Conservation (phyloP, 2,797 vertebrate genomes). For the Tragopan temminckii region DNA sequence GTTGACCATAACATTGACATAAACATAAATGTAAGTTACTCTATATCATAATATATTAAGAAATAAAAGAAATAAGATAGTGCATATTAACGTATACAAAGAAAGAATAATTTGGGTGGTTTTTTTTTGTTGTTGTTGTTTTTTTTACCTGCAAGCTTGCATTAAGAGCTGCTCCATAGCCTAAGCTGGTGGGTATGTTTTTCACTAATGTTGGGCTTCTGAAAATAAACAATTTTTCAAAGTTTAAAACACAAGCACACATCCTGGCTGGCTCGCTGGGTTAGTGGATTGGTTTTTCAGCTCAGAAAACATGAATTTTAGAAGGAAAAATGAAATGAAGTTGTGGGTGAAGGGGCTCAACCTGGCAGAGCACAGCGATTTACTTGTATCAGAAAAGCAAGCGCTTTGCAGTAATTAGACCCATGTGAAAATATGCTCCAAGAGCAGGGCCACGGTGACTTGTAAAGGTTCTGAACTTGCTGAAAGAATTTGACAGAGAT, state of each 20-base stretch:
- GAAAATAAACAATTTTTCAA: slow-evolving; percentile 76
- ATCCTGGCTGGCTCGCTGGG: background rate
- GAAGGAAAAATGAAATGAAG: slow-evolving; percentile 13
- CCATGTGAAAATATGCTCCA: background rate
- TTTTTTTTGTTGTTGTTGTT: background rate
- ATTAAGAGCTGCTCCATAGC: slow-evolving; percentile 97
- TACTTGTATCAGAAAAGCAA: slow-evolving; percentile 19
- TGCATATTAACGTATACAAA: background rate
- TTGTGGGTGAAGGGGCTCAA: background rate
- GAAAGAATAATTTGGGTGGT: slow-evolving; percentile 1
- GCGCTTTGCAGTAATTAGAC: background rate
- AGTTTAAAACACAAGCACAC: slow-evolving; percentile 61
- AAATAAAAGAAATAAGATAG: background rate
- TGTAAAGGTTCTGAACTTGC: background rate
- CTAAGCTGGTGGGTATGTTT: slow-evolving; percentile 97
- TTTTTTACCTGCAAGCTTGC: slow-evolving; percentile 96
- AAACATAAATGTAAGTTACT: slow-evolving; percentile 33
- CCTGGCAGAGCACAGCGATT: background rate
- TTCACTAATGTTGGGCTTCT: slow-evolving; percentile 99
- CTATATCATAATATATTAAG: background rate
- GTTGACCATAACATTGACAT: slow-evolving; percentile 24
- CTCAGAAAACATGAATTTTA: slow-evolving; percentile 11
- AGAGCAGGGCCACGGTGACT: background rate
- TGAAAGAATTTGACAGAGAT: background rate
- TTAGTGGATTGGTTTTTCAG: slow-evolving; percentile 13